phyloP scores from a whole-genome alignment of 2,113 vertebrate species.

The Marmota monax region DNA sequence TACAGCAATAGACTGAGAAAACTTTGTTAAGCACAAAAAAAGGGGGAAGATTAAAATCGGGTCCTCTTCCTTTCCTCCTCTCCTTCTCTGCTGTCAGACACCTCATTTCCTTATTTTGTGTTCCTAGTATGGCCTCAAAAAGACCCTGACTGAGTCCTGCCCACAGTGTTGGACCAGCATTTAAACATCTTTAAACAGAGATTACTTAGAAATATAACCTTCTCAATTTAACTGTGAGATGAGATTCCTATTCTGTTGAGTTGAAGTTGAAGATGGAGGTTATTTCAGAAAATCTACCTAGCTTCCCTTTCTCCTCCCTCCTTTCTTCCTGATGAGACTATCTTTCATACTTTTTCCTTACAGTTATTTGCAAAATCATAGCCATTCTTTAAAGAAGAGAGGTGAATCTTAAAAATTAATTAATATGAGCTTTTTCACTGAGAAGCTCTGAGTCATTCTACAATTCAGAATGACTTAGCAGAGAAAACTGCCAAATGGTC shows the following conservation, averaged over 20 bases:
- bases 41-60: not conserved
- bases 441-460: not conserved
- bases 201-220: not conserved
- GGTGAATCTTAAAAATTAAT: not conserved
- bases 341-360: not conserved
- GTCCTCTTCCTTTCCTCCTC: not conserved
- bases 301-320: not conserved
- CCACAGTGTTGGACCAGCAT: not conserved
- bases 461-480: not conserved
- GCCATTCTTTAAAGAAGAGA: slow-evolving; percentile 29
- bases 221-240: not conserved
- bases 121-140: not conserved
- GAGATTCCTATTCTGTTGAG: not conserved
- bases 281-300: not conserved
- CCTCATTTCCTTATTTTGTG: not conserved
- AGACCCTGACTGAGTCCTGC: not conserved
- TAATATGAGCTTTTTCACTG: not conserved
- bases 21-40: not conserved
- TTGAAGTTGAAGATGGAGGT: not conserved
- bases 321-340: not conserved
- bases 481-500: not conserved
- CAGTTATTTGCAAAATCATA: not conserved
- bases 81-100: not conserved
- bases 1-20: not conserved
- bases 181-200: not conserved